These are phyloP conservation scores for Notolepis coatsorum DNA, from an alignment of 2,797 vertebrate genomes.

Conservation along the genomic window DNA sequence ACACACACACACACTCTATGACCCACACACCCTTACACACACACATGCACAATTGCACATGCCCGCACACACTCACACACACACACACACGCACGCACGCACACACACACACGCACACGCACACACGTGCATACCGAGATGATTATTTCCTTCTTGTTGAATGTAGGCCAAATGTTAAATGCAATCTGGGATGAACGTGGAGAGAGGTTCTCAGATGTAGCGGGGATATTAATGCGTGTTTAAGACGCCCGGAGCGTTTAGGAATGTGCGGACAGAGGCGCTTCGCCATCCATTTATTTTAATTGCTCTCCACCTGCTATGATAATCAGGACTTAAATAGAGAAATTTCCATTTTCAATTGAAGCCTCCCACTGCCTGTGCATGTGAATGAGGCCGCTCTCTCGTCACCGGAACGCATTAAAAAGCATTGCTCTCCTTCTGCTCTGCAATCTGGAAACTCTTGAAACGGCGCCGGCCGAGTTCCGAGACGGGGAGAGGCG, in stretches of 20 bases:
- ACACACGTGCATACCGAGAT: background rate
- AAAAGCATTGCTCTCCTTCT: conserved; percentile 36
- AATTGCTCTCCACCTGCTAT: conserved; percentile 79
- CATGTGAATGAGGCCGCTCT: conserved; percentile 50
- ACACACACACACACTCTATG: no score
- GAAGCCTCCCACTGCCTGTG: conserved; percentile 54
- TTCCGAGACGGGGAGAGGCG: background rate
- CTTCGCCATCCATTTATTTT: conserved; percentile 77
- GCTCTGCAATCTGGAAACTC: background rate
- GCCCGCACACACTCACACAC: background rate
- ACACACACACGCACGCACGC: background rate
- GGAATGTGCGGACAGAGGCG: conserved; percentile 49
- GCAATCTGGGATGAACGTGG: conserved; percentile 34
- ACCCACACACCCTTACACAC: no score
- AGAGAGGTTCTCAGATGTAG: conserved; percentile 42
- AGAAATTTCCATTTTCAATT: conserved; percentile 83
- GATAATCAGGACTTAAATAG: conserved; percentile 76
- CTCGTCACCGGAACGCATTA: conserved; percentile 39
- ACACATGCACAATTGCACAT: background rate
- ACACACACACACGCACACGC: background rate
- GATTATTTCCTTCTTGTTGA: conserved; percentile 35
- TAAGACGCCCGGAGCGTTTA: conserved; percentile 55
- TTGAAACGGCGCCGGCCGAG: no score
- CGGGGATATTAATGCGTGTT: conserved; percentile 37
- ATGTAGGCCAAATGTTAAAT: conserved; percentile 62